A percentile compares a stretch with the other conserved stretches of the same genome.
These are phyloP conservation scores for Thymelicus acteon DNA, from an alignment of 2,888 invertebrate genomes.

Conservation along the genomic window DNA sequence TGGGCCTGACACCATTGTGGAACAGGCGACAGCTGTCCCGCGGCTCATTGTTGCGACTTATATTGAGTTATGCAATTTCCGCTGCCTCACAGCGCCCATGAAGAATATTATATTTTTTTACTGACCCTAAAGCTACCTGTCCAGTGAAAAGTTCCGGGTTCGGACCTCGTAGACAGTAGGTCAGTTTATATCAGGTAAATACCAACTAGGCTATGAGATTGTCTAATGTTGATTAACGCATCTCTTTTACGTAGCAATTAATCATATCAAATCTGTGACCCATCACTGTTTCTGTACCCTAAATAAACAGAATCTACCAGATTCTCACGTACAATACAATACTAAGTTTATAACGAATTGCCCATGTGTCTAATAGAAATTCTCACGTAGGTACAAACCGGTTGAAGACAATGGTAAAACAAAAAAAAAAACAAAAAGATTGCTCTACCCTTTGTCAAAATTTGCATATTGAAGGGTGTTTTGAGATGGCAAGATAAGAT, in stretches of 20 bases:
- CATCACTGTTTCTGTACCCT: too few species aligned
- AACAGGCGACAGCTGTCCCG: conserved; percentile 53
- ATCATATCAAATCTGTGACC: too few species aligned
- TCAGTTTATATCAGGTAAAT: too few species aligned
- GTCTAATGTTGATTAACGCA: too few species aligned
- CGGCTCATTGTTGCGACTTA: conserved; percentile 53
- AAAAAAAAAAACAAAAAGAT: conserved; percentile 49
- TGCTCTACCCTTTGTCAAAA: conserved; percentile 57
- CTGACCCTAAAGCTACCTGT: neutral
- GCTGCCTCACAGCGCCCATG: conserved; percentile 48
- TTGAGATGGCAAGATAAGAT: conserved; percentile 22
- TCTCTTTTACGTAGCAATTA: too few species aligned
- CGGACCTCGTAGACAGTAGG: too few species aligned
- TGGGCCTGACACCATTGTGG: conserved; percentile 31
- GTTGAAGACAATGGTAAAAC: conserved; percentile 50
- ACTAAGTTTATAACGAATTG: conserved; percentile 1
- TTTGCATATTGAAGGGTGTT: conserved; percentile 55
- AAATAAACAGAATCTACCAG: neutral
- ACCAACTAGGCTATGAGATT: too few species aligned
- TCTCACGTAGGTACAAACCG: conserved; percentile 41
- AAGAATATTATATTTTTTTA: conserved; percentile 22
- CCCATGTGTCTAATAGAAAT: neutral
- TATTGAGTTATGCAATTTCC: conserved; percentile 47
- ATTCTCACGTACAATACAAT: conserved; percentile 20
- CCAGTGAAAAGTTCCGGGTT: neutral